Base-by-base conservation (phyloP, 2,888 invertebrate genomes). In the Portevinia maculata region DNA sequence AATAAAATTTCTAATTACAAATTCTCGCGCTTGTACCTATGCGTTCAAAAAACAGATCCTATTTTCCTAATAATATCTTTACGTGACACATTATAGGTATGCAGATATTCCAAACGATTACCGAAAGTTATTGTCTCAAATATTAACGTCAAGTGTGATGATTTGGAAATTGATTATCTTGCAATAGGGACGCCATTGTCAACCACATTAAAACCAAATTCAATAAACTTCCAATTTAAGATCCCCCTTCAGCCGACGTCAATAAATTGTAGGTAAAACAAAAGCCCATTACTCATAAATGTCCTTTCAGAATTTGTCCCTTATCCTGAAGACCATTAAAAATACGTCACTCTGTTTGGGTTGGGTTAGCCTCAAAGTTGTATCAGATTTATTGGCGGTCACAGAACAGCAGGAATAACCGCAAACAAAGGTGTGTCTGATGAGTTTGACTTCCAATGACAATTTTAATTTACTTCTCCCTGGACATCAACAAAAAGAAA, bases 391-490 rank as follows among this genome's bases (percentile, higher is more conserved):
- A 57, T 74, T 69, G 62, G 39, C 28, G 62, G 74, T 74, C 74
- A 57, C 67, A 79, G 60, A 79, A 69, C 17, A 60, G 48, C 48
- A 13, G 24, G 17, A 8, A 59, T 70, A 81, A 64, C 30, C 70
- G 13, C 53, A 76, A 70, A 76, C 76, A 76, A 81, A 81, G 81
- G 81, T 76, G 81, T 52, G 75, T 59, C 70, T 55, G 70, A 64
- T 37, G 62, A 73, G 62, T 44, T 52, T 62, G 52, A 24, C 37
- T 55, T 57, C 50, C 46, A 44, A 34, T 8, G 65, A 67, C 73
- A 67, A 60, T 67, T 79, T 74, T 79, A 74, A 81, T 74, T 81
- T 75, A 55, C 46, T 46, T 74, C 30, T 57, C 11, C 44, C 50
- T 28, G 39, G 13, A 17, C 44, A 9, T 19, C 1, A 9, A n/a